Evolutionary conservation across 2,888 invertebrate species (phyloP), one percentile per base, ranked within the genome.

Genomic region (Clistopyga incitator): DNA sequence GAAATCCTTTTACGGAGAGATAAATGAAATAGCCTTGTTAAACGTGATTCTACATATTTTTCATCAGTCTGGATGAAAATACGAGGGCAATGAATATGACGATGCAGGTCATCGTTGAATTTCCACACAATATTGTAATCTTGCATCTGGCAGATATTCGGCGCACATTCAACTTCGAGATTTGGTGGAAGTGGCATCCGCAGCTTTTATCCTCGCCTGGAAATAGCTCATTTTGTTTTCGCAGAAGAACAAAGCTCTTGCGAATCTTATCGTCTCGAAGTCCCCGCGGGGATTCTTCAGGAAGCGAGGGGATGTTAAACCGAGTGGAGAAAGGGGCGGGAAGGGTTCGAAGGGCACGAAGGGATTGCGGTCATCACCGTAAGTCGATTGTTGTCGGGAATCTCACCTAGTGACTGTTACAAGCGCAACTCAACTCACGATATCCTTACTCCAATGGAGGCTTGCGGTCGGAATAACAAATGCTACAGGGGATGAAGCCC

Each of bases 391-490:
- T 70, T 54, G 50, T 61, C 20, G 23, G 70, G 59, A 42, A 54
- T 54, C 52, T 15, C 47, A 29, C 45, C 38, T 42, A 25, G 59
- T 18, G 42, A 65, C 64, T 61, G 50, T 70, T 15, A 15, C 54
- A 0, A 38, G 50, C 54, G 11, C 34, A 64, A 64, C 20, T n/a
- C 34, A 47, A 15, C 45, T 25, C 23, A 18, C 45, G 34, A 13
- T 20, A 45, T 70, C 20, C 42, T 20, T 29, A 47, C 25, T 56
- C 29, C 54, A 47, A 74, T 70, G 38, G 64, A 42, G 54, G 6
- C 64, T 67, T 65, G 79, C n/a, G 79, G 64, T 76, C 59, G 76
- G 75, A 79, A 79, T 83, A 79, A 76, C 75, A 83, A 79, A 71
- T 70, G 64, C 25, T 11, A 50, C 71, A 8, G 47, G 38, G 71